Evolutionary conservation across 2,113 vertebrate species (phyloP).

Genomic region (Lampris megalopsis): DNA sequence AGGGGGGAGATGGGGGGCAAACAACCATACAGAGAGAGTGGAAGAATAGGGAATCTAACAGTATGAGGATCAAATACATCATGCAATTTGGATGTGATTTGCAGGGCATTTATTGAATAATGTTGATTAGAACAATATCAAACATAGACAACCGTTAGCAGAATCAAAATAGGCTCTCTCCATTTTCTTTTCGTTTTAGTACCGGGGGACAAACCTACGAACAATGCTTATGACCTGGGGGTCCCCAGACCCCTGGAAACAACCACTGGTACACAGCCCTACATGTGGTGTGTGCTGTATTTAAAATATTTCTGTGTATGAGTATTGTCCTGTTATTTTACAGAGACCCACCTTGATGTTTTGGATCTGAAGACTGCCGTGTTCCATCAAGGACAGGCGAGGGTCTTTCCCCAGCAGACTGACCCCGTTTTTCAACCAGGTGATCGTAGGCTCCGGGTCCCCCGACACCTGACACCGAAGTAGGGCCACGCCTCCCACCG

Average conservation of each 20-base stretch:
- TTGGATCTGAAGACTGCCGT: constrained; percentile 93
- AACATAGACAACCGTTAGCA: too few species aligned
- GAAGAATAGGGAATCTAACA: background rate
- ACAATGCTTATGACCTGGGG: background rate
- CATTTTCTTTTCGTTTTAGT: too few species aligned
- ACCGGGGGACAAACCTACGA: too few species aligned
- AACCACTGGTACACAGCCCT: background rate
- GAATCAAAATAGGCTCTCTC: too few species aligned
- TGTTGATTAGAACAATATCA: too few species aligned
- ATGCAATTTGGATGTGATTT: background rate
- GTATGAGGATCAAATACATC: background rate
- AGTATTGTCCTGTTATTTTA: background rate
- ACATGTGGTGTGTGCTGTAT: too few species aligned
- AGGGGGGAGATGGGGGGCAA: background rate
- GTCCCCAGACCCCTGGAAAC: background rate
- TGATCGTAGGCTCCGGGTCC: constrained; percentile 91
- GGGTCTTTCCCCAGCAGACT: constrained; percentile 90
- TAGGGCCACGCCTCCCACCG: constrained; percentile 87
- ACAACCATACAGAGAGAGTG: background rate
- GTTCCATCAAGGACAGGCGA: constrained; percentile 89
- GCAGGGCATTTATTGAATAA: too few species aligned
- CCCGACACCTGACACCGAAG: constrained; percentile 92
- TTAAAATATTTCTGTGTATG: too few species aligned
- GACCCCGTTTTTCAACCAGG: constrained; percentile 93
- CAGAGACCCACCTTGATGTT: constrained; percentile 84